A percentile compares a stretch with the other conserved stretches of the same genome.
Conservation (phyloP, 2,797 vertebrate genomes). For the Hylomyscus alleni region DNA sequence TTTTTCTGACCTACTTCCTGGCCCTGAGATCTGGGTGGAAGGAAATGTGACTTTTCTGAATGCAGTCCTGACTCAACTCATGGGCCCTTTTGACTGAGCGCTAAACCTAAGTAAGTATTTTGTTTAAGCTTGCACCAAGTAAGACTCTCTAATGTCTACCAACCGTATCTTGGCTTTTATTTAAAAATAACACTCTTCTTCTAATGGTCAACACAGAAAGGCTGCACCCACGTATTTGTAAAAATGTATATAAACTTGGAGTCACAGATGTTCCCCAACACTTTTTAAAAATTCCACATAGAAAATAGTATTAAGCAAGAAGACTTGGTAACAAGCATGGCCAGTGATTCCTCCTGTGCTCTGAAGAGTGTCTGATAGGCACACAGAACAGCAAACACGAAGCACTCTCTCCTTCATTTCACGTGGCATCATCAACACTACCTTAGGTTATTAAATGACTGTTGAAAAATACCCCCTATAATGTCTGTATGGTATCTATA, state of each 20-base stretch:
- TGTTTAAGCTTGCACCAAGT: background rate
- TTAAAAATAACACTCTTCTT: background rate
- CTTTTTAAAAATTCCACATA: constrained; percentile 41
- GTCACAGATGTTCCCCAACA: background rate
- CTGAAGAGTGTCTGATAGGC: background rate
- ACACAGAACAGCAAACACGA: background rate
- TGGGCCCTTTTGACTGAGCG: background rate
- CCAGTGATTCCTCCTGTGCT: background rate
- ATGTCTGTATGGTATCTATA: background rate
- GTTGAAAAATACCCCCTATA: constrained; percentile 8
- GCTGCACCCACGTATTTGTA: background rate
- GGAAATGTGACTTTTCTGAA: constrained; percentile 22
- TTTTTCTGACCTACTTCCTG: constrained; percentile 56
- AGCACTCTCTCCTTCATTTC: constrained; percentile 5
- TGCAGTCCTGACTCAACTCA: background rate
- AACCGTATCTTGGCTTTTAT: background rate
- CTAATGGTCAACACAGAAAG: constrained; percentile 31
- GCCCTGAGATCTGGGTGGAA: constrained; percentile 34
- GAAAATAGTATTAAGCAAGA: constrained; percentile 26
- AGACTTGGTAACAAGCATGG: background rate
- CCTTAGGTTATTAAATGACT: constrained; percentile 9
- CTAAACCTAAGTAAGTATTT: constrained; percentile 41
- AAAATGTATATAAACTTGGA: constrained; percentile 41
- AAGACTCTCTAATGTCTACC: background rate
- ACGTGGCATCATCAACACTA: background rate